Base-by-base conservation (phyloP, 37 sponge, comb jelly and placozoan species). In the Diacarnus erythraeanus region DNA sequence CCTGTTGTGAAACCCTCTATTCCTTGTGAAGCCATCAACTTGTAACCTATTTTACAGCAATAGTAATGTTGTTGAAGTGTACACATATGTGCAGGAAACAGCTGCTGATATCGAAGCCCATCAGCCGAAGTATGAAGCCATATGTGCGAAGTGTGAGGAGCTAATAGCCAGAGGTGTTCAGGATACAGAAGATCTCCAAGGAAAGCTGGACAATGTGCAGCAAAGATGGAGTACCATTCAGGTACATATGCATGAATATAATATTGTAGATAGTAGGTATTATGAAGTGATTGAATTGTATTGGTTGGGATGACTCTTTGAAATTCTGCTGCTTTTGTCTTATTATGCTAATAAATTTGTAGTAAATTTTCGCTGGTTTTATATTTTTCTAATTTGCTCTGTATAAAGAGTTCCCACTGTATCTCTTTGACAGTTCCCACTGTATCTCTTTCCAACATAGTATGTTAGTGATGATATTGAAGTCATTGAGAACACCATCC, bases 211-310 rank as follows among this genome's bases (percentile, higher is more conserved):
- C 51, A 87, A 87, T 38, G 38, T 77, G 21, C 83, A 81, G 38
- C 68, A 75, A 76, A 81, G 87, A 30, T 87, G 87, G 87, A 81
- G 71, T 26, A 82, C 79, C 27, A 34, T 87, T 34, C 82, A 70
- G 77, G 82, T 87, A 30, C 3, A 42, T 40, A 34, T 23, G 23
- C 25, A 34, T 35, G 39, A 30, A 63, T 63, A 23, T 15, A 27
- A 23, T 15, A 27, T 23, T 20, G 64, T 6, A 63, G 31, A 27
- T 30, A 63, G 26, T 63, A 15, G 31, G 18, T 6, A 36, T 36
- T 33, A 39, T 36, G 64, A 5, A 31, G 8, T 41, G 23, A 26
- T 23, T 6, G 41, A 25, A 29, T 3, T 21, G 21, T 23, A 15
- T 43, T 26, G n/a, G 31, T 42, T 18, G 23, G 5, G 54, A 72